Percentiles rank a stretch among this genome's conserved stretches.
phyloP scores from a whole-genome alignment of 1,140 invertebrate genomes.

The Parasteatoda tepidariorum region DNA sequence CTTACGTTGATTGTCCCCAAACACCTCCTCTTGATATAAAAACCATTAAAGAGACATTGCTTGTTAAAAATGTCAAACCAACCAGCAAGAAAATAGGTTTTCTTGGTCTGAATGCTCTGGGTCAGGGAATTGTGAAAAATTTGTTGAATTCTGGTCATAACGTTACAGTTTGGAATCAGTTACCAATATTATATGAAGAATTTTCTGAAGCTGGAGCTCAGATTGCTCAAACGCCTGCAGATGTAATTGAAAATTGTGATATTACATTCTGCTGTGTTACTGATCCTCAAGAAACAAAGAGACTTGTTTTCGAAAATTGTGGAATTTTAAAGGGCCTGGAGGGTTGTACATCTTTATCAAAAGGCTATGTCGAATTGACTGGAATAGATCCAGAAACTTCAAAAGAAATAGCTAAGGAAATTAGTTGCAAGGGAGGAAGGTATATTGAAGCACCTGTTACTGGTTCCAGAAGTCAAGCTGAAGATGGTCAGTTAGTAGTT shows the following conservation, averaged over 20 bases:
- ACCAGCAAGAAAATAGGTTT: conserved; percentile 93
- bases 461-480: background rate
- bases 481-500: background rate
- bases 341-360: conserved; percentile 68
- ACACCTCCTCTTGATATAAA: conserved; percentile 81
- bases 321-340: conserved; percentile 88
- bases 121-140: conserved; percentile 95
- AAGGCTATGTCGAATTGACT: conserved; percentile 96
- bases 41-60: conserved; percentile 70
- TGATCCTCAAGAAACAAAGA: conserved; percentile 91
- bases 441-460: conserved; percentile 82
- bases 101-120: conserved; percentile 95
- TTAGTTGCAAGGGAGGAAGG: conserved; percentile 85
- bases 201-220: conserved; percentile 80
- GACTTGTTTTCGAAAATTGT: conserved; percentile 96
- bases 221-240: conserved; percentile 86
- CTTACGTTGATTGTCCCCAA: background rate
- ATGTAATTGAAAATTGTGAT: conserved; percentile 90
- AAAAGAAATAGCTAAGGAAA: conserved; percentile 87
- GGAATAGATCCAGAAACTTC: conserved; percentile 94
- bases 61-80: conserved; percentile 73
- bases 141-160: conserved; percentile 93
- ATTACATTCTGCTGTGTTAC: conserved; percentile 96
- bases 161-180: conserved; percentile 94
- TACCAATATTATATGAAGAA: conserved; percentile 85